phyloP scores from a whole-genome alignment of 2,113 vertebrate species.

The Spermophilus dauricus region DNA sequence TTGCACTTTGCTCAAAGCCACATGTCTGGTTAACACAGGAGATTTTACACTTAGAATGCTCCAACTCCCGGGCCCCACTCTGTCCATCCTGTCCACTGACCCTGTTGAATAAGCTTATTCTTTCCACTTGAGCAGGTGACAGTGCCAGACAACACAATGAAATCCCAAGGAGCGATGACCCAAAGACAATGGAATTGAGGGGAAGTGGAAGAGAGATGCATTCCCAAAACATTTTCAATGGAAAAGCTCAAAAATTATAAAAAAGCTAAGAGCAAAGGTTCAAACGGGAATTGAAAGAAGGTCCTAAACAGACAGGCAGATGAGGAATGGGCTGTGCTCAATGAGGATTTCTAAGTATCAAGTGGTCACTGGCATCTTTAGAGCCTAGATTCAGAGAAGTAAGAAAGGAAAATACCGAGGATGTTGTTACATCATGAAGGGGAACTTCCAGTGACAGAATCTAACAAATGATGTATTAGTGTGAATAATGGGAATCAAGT shows the following conservation, averaged over 20 bases:
- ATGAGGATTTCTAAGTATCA: background rate
- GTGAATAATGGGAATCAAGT: background rate
- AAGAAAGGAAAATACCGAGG: background rate
- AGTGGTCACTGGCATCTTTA: background rate
- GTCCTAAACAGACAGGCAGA: background rate
- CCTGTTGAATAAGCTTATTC: background rate
- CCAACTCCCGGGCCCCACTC: background rate
- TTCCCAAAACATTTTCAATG: background rate
- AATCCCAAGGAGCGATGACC: background rate
- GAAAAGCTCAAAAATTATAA: background rate
- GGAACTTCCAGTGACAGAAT: background rate
- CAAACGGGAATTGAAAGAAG: conserved; percentile 12
- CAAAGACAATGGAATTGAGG: background rate
- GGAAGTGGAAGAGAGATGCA: background rate
- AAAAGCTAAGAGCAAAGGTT: background rate
- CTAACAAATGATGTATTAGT: background rate
- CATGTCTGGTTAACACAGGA: background rate
- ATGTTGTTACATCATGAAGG: background rate
- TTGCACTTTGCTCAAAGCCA: background rate
- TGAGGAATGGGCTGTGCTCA: background rate
- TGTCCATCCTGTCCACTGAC: background rate
- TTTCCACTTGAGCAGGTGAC: background rate
- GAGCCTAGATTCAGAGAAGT: background rate
- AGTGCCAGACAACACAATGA: background rate
- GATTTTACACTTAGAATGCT: conserved; percentile 36